These are phyloP conservation scores for Pandion haliaetus DNA, from an alignment of 2,113 vertebrate genomes.

Conservation along the genomic window DNA sequence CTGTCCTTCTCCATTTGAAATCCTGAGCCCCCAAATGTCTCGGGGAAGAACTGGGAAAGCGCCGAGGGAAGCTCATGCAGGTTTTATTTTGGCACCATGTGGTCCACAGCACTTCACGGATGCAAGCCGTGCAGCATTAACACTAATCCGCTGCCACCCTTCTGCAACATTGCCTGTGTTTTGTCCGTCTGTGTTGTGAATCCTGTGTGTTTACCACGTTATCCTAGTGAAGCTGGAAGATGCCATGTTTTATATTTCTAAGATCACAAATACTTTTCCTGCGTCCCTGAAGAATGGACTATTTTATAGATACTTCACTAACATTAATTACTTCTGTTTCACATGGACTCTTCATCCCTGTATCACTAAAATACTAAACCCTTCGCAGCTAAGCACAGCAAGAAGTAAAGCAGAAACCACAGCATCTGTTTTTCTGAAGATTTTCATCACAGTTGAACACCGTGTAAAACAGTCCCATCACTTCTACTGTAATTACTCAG, in stretches of 20 bases:
- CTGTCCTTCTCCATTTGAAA: slow-evolving; percentile 34
- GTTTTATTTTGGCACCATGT: slow-evolving; percentile 25
- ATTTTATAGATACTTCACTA: not conserved
- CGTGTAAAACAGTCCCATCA: not conserved
- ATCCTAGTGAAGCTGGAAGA: not conserved
- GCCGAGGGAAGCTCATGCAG: not conserved
- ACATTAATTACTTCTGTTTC: not conserved
- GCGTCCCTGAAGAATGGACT: not conserved
- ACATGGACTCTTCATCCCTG: not conserved
- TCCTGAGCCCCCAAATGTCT: not conserved
- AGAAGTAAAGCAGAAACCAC: not conserved
- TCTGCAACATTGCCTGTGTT: not conserved
- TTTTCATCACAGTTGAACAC: not conserved
- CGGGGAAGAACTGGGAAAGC: not conserved
- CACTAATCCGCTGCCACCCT: not conserved
- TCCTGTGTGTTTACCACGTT: not conserved
- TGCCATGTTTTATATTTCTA: not conserved
- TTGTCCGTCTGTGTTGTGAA: slow-evolving; percentile 23
- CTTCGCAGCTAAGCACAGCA: not conserved
- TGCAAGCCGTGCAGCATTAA: not conserved
- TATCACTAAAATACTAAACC: not conserved
- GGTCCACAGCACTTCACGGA: not conserved
- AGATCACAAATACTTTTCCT: not conserved
- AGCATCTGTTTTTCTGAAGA: not conserved
- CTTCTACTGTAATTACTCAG: not conserved